Base-by-base conservation (phyloP, 1,140 invertebrate genomes). In the Drosophila eugracilis region DNA sequence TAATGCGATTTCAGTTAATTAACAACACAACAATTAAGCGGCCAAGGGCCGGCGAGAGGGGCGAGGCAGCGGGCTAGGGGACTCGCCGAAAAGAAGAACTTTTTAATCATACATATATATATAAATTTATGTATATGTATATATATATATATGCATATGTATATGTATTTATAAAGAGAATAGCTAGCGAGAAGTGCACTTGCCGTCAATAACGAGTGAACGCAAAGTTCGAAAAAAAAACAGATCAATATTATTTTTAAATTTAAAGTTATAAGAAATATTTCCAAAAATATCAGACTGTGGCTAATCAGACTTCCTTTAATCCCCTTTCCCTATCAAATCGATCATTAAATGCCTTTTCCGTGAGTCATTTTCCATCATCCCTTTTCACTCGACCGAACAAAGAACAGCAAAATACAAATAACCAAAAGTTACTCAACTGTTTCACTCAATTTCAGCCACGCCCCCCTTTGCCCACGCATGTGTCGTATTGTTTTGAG, bases 1-100 rank as follows among this genome's bases (percentile, higher is more conserved):
- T 78, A 86, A 86, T 86, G 83, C 70, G 59, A 86, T 81, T 86
- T 88, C 78, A 88, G 69, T 86, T 78, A 88, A 86, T 88, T 86
- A 83, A 78, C 78, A 78, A 71, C 81, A 74, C 81, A 77, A 86
- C 69, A 88, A 88, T 75, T 73, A 81, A 47, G 53, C 42, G 42
- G 17, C 70, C 17, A 22, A 41, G 24, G 65, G 41, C 47, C 44
- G 22, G 28, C 32, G 7, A 4, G 34, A 39, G 28, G 41, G 30
- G 14, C n/a, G 12, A 7, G 4, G 21, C 5, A 14, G 21, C 3
- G 50, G 34, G 21, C 5, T 3, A 22, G 26, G 24, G 10, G 12
- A 4, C 37, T 36, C n/a, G 26, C 19, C 37, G 19, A 36, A 42
- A 32, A 19, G 14, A 30, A 34, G 22, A 17, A n/a, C 21, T 36